Evolutionary conservation across 2,113 vertebrate species (phyloP), one percentile per base, ranked within the genome.

Genomic region (Agelaius tricolor): DNA sequence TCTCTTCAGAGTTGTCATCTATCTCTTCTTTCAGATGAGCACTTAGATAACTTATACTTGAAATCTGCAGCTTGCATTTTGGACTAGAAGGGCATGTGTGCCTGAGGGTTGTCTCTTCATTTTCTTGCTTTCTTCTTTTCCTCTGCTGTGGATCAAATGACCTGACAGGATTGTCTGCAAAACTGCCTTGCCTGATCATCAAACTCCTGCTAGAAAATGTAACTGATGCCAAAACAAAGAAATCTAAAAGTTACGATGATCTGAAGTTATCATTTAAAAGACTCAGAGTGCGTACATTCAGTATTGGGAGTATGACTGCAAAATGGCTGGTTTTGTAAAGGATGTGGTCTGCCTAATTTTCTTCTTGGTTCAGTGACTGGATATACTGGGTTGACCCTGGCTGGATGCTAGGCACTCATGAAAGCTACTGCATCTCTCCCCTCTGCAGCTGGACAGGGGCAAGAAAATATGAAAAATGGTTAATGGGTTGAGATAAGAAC

Each of bases 261-360:
- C 13, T 46, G 28, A 16, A 43, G 35, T 13, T 67, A 37, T 18
- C 0, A 21, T 54, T 86, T 63, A 37, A 46, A 73, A 46, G 18
- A 47, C 7, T 30, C 66, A 33, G 58, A 57, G 47, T 7, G 1
- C 0, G 0, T n/a, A 12, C 11, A 22, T 76, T 89, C 10, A 1
- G 28, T 52, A 8, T 19, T 61, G 33, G 6, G 20, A 69, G 69
- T 9, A 11, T 22, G 30, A 27, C 4, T n/a, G 33, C 22, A 51
- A 35, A 52, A 35, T 44, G 27, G 10, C 15, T 43, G 17, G 21
- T 81, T 87, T 66, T 18, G 27, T 77, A 57, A 81, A 73, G 46
- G 27, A 51, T 49, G 41, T 35, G 6, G 43, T 43, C 43, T 84
- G 13, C 19, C 17, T 33, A 26, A 44, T 61, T 57, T 15, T 68